Evolutionary conservation across 2,888 invertebrate species (phyloP).

Genomic region (Hyppa rectilinea): DNA sequence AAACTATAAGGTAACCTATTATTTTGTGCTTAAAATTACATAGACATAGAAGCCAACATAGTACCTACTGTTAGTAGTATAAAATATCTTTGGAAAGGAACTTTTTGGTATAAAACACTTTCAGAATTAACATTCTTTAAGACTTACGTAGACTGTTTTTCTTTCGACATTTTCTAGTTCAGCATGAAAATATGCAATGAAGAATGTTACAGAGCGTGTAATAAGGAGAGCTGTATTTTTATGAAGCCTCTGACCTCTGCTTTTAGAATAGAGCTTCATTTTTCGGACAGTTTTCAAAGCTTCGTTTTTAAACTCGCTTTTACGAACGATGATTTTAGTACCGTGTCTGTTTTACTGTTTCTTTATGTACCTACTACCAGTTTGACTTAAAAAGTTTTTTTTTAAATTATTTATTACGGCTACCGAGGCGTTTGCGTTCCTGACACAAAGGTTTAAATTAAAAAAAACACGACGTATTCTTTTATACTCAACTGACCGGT

Average conservation of each 20-base stretch:
- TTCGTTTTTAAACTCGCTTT: conserved; percentile 31
- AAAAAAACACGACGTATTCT: too few relatives aligned
- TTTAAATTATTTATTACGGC: neutral
- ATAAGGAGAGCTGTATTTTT: conserved; percentile 61
- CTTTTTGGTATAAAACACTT: conserved; percentile 41
- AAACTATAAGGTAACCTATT: neutral
- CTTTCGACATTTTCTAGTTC: conserved; percentile 53
- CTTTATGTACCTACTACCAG: neutral
- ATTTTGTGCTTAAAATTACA: neutral
- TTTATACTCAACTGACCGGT: too few relatives aligned
- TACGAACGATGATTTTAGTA: conserved; percentile 29
- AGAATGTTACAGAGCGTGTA: conserved; percentile 63
- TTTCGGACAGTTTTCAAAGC: conserved; percentile 36
- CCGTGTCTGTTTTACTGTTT: conserved; percentile 1
- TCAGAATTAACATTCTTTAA: conserved; percentile 51
- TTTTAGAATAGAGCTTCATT: conserved; percentile 45
- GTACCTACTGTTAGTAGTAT: neutral
- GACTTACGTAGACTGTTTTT: conserved; percentile 49
- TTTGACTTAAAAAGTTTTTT: neutral
- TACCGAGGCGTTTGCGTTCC: too few relatives aligned
- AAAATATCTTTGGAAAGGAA: conserved; percentile 6
- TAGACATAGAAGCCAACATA: neutral
- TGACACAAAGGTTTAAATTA: too few relatives aligned
- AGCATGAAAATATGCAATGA: conserved; percentile 63
- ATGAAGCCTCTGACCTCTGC: conserved; percentile 55